These are phyloP conservation scores for Otus sunia DNA, from an alignment of 2,113 vertebrate species.

Conservation along the genomic window DNA sequence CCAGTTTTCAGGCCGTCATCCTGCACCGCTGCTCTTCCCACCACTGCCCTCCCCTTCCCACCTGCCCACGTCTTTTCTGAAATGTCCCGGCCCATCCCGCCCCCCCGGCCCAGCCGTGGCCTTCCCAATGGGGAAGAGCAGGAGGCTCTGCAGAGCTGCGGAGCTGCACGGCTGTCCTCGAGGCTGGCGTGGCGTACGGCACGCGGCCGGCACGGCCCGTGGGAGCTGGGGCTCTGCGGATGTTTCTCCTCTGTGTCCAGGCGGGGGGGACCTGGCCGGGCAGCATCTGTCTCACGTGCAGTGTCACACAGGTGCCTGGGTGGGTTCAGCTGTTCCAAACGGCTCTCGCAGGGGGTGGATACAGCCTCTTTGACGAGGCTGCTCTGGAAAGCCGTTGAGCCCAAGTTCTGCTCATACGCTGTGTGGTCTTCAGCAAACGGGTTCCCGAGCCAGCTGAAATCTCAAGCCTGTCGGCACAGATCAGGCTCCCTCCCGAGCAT, in stretches of 20 bases:
- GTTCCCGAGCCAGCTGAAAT: background rate
- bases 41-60: no score
- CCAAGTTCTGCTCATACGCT: fast-evolving
- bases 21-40: background rate
- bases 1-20: constrained; percentile 18
- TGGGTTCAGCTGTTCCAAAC: background rate
- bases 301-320: background rate
- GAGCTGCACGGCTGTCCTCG: background rate
- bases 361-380: no score
- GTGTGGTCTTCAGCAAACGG: background rate
- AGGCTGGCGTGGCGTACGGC: no score
- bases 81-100: background rate
- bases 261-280: background rate
- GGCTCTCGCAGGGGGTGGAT: background rate
- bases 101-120: background rate
- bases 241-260: background rate
- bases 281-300: background rate
- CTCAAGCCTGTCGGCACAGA: fast-evolving
- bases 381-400: background rate
- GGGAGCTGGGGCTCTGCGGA: background rate
- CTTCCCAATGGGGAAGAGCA: no score
- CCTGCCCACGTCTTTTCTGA: background rate
- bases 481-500: background rate
- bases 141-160: background rate
- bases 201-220: background rate